Conservation (phyloP, 2,888 invertebrate species). For the Nudaria mundana region DNA sequence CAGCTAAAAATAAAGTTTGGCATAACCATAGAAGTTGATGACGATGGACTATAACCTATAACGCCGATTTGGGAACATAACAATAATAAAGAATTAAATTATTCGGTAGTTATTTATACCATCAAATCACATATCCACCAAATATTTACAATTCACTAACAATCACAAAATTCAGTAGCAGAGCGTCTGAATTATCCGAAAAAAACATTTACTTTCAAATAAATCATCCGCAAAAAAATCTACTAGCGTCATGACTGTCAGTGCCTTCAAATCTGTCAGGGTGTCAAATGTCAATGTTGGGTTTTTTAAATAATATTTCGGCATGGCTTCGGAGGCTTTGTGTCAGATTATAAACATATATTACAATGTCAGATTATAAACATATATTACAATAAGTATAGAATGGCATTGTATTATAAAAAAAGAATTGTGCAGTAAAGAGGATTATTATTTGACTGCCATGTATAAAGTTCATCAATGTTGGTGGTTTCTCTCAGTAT, state of each 20-base stretch:
- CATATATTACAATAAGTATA: too few relatives aligned
- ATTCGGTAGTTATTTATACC: constrained; percentile 17
- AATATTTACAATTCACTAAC: constrained; percentile 26
- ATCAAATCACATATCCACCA: constrained; percentile 27
- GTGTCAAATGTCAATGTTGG: background rate
- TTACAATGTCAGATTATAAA: too few relatives aligned
- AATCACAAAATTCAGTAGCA: constrained; percentile 23
- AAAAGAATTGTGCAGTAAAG: too few relatives aligned
- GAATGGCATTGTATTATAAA: too few relatives aligned
- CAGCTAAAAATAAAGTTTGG: constrained; percentile 69
- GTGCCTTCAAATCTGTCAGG: background rate
- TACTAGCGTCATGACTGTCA: background rate
- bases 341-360: too few relatives aligned
- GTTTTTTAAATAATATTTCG: too few relatives aligned
- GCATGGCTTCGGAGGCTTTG: too few relatives aligned
- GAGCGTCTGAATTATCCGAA: constrained; percentile 26
- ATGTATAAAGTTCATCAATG: too few relatives aligned
- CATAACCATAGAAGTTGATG: constrained; percentile 63
- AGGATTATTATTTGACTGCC: too few relatives aligned
- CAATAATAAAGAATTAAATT: constrained; percentile 34
- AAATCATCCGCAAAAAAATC: constrained; percentile 21
- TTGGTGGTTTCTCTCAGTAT: too few relatives aligned
- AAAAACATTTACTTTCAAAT: constrained; percentile 35
- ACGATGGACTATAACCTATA: constrained; percentile 67
- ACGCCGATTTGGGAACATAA: constrained; percentile 44